phyloP scores from a whole-genome alignment of 2,113 vertebrate genomes.

The Lynx canadensis region DNA sequence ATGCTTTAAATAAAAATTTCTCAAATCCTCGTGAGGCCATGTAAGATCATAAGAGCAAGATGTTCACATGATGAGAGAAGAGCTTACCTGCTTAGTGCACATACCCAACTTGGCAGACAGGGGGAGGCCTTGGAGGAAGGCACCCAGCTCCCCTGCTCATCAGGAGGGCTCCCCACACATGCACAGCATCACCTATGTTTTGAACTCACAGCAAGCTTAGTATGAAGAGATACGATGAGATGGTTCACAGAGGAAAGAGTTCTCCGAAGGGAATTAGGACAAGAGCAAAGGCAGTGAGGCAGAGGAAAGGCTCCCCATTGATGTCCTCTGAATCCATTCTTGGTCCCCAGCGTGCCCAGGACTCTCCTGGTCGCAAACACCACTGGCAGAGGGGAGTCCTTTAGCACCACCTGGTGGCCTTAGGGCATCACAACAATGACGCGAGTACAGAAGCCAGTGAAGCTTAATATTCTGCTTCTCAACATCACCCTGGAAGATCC shows the following conservation, averaged over 20 bases:
- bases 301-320: too few relatives aligned
- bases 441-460: neutral
- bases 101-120: neutral
- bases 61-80: neutral
- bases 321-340: neutral
- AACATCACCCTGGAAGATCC: neutral
- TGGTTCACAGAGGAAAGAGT: neutral
- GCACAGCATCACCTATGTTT: neutral
- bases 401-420: neutral
- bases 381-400: neutral
- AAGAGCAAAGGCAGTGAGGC: neutral
- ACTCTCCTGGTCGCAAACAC: rapidly evolving
- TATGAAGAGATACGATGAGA: too few relatives aligned
- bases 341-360: neutral
- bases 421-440: neutral
- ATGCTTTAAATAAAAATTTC: neutral
- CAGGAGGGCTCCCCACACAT: neutral
- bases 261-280: neutral
- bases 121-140: neutral
- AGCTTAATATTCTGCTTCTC: neutral
- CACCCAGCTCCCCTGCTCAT: neutral
- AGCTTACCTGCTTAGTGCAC: neutral
- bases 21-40: neutral
- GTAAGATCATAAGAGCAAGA: neutral
- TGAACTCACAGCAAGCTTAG: neutral